Evolutionary conservation across 2,888 invertebrate species (phyloP), one percentile per base, ranked within the genome.

Genomic region (Pycnomerus fuliginosus): DNA sequence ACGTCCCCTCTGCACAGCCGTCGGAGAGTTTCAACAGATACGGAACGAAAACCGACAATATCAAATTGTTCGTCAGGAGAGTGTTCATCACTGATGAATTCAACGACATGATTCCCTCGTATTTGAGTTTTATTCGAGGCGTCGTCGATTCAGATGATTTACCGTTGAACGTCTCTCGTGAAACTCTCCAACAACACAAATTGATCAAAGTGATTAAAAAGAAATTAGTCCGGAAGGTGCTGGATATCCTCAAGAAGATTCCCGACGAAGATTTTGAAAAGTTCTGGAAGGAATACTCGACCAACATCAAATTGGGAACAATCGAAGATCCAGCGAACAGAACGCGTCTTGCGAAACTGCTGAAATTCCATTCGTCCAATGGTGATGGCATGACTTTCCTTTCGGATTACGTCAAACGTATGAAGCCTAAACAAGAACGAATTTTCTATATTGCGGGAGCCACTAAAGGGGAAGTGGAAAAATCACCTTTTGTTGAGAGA

Each of bases 41-140:
- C 71, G 98, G 97, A 60, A 90, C 93, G 55, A 90, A 90, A 68
- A 85, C 87, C 2, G 96, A 97, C 71, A 87, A 92, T 73, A 96
- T 97, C 65, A 97, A 97, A 73, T 79, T 99, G 49, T 99, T 93
- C 74, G 99, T 99, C 40, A 83, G 98, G 46, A 82, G 99, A 48
- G 99, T 99, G 10, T 99, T 99, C 77, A 99, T 99, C 74, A 98
- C 98, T 4, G 98, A 99, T 72, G 95, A 99, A 76, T 98, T 99
- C 79, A 93, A 93, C 71, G 98, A 99, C 69, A 93, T 99, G 87
- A 92, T 99, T 88, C 98, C 99, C 54, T 95, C 90, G 71, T 99
- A 97, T 73, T 79, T 99, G 59, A 86, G 83, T 56, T 99, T 99
- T 73, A 84, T 99, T 47, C 86, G 90, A 41, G 99, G 99, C 61